phyloP scores from a whole-genome alignment of 1,140 invertebrate species.

The Bombus cullumanus region DNA sequence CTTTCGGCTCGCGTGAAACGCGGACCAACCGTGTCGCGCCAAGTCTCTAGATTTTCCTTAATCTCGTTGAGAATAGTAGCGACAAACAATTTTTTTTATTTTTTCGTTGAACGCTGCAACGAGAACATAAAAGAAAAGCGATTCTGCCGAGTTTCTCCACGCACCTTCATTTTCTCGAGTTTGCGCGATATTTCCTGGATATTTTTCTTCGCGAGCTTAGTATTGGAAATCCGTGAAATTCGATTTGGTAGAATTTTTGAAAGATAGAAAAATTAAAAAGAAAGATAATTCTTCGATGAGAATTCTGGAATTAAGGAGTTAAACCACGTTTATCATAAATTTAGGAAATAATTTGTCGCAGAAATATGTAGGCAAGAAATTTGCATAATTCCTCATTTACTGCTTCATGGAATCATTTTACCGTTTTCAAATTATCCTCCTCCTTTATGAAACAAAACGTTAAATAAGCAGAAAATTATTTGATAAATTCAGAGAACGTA shows the following conservation, averaged over 20 bases:
- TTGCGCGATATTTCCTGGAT: not conserved
- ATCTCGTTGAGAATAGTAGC: slow-evolving; percentile 18
- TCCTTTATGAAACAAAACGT: not conserved
- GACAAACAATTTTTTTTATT: not conserved
- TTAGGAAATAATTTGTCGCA: not conserved
- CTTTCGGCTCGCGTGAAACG: not conserved
- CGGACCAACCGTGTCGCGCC: not conserved
- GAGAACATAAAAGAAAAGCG: too few species aligned
- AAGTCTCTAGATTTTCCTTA: slow-evolving; percentile 19
- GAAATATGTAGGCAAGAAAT: too few species aligned
- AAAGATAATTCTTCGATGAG: too few species aligned
- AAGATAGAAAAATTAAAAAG: too few species aligned
- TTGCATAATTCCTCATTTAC: too few species aligned
- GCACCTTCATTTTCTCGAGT: not conserved
- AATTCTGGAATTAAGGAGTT: not conserved
- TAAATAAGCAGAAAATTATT: not conserved
- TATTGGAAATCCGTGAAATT: not conserved
- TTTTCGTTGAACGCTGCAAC: not conserved
- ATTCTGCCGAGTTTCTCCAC: not conserved
- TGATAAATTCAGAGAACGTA: not conserved
- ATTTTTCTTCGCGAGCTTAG: not conserved
- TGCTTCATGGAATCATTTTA: too few species aligned
- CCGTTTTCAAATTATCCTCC: not conserved
- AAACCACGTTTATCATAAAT: not conserved
- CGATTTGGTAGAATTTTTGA: too few species aligned